Evolutionary conservation across 1,140 invertebrate species (phyloP), one percentile per base, ranked within the genome.

Genomic region (Rhagoletis zephyria): DNA sequence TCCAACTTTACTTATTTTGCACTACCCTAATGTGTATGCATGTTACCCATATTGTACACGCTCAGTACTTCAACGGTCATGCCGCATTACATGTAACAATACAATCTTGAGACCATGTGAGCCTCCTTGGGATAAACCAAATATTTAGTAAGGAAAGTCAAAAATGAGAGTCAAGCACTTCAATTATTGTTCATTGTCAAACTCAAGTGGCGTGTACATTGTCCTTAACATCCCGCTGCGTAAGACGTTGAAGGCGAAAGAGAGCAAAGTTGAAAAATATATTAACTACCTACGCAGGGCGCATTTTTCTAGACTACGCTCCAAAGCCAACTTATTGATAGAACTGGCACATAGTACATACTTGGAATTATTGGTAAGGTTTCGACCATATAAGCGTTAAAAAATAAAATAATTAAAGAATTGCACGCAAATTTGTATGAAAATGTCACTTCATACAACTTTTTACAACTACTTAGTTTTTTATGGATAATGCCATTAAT

Each of bases 141-240:
- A 70, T 70, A 70, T 7, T 10, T 30, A 10, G 64, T 30, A 30
- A 30, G 64, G 64, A 65, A 30, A 65, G 19, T 30, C 64, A 10
- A 74, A 16, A 74, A 67, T n/a, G n/a, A 77, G n/a, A n/a, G n/a
- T n/a, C n/a, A n/a, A n/a, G n/a, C n/a, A n/a, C n/a, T n/a, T n/a
- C n/a, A n/a, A n/a, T 51, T 59, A n/a, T 81, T 81, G 51, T 30
- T 81, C 74, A 81, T 56, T 81, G 74, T 81, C 74, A 56, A 56
- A 51, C 19, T 81, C 74, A 81, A 81, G 74, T 81, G 74, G 74
- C 74, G 74, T 59, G 45, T 81, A 81, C 51, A 81, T 81, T 81
- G 56, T n/a, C 19, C 19, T 56, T 56, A 1, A 14, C 10, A 81
- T 30, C 16, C 9, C 45, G 6, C 74, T 56, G 12, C 3, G 14